These are phyloP conservation scores for Pangasius larnaudii DNA, from an alignment of 2,797 vertebrate species.

Conservation along the genomic window DNA sequence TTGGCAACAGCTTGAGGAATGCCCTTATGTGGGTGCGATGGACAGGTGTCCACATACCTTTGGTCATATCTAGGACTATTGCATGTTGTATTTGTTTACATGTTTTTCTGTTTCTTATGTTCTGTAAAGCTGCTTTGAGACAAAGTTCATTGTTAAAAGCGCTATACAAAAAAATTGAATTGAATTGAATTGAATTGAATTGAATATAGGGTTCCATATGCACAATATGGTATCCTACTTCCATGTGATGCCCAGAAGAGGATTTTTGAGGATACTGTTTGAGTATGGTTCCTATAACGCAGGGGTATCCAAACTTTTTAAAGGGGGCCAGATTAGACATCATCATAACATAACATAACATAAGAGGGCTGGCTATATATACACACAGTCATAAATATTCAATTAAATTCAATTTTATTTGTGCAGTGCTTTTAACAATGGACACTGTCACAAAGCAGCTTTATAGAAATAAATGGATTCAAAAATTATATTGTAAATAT, in stretches of 20 bases:
- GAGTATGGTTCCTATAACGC: neutral
- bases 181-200: too few species aligned
- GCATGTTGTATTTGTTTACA: too few species aligned
- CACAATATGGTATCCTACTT: neutral
- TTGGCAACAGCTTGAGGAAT: too few species aligned
- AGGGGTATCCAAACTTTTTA: neutral
- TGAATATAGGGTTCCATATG: neutral
- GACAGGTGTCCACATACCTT: neutral
- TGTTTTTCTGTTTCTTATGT: too few species aligned
- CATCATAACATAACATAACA: neutral
- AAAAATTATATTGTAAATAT: too few species aligned
- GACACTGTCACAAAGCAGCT: too few species aligned
- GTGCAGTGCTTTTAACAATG: too few species aligned
- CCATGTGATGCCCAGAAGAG: neutral
- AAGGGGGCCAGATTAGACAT: neutral
- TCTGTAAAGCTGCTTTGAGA: too few species aligned
- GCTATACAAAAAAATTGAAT: too few species aligned
- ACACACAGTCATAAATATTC: neutral
- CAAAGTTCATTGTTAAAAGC: too few species aligned
- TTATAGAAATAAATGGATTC: too few species aligned
- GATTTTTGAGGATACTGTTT: neutral
- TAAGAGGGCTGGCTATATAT: neutral
- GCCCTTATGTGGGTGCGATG: neutral
- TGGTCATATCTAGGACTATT: neutral
- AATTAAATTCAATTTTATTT: too few species aligned